Base-by-base conservation (phyloP, 2,113 vertebrate species). In the Vanacampus margaritifer region DNA sequence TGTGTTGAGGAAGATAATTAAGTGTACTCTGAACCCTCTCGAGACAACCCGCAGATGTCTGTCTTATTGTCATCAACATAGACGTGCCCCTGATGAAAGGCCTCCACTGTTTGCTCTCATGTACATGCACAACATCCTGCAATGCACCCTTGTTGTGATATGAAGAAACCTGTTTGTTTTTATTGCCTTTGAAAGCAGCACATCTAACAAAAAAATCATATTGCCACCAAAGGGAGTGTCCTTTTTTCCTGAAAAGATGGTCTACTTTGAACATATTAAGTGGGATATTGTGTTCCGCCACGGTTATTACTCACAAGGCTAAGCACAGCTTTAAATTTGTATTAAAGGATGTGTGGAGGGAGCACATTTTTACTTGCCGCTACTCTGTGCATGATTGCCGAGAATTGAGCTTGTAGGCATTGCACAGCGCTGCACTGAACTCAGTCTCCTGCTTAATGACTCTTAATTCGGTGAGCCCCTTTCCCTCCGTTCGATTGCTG, bases 381-480 rank as follows among this genome's bases (percentile, higher is more conserved):
- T 43, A 66, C 48, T 75, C 45, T 21, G 39, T 67, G 75, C 67
- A 46, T 76, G 64, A 81, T 64, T 67, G 72, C 65, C 59, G 72
- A 66, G 65, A 73, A 68, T 78, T 85, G 58, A 80, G 73, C 87
- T 89, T 6, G 62, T 73, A 81, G 84, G 75, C 81, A 86, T 71
- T 7, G 37, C 9, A 41, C 64, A 59, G 81, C 48, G 51, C 79
- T 61, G 65, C 65, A 65, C 65, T 79, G 71, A 82, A 87, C 71
- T 81, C 78, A 63, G 77, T 82, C 74, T 80, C 79, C 72, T 56
- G n/a, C 78, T 88, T 83, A 89, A 86, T 85, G 79, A 85, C 81
- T 89, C 78, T 88, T 89, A 86, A 89, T 91, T 90, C 74, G 73
- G 73, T 58, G 80, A 69, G 63, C 54, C 70, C 68, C 78, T 77